phyloP scores from a whole-genome alignment of 2,113 vertebrate species.

The Elaphurus davidianus region DNA sequence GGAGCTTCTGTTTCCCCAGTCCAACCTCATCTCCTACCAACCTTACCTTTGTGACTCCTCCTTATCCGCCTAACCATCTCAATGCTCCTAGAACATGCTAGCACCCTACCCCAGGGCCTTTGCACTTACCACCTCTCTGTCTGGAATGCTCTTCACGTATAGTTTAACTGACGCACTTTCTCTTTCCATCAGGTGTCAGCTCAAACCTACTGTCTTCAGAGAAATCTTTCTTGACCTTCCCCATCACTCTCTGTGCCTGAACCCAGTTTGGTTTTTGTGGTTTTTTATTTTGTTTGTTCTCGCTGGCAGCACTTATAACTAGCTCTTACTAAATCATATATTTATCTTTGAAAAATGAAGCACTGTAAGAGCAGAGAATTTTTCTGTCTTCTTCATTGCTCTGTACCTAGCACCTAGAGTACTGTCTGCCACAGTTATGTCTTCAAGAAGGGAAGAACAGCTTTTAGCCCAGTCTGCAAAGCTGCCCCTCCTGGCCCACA shows the following conservation, averaged over 20 bases:
- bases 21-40: background rate
- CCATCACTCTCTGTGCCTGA: background rate
- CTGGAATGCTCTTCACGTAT: background rate
- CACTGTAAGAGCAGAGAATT: background rate
- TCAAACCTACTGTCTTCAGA: background rate
- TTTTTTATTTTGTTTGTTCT: constrained; percentile 13
- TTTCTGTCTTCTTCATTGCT: background rate
- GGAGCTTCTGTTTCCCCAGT: background rate
- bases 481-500: background rate
- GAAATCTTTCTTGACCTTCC: background rate
- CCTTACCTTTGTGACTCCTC: background rate
- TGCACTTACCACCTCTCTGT: background rate
- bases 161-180: background rate
- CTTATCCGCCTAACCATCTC: background rate
- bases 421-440: background rate
- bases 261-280: background rate
- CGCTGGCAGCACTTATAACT: background rate
- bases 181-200: background rate
- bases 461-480: background rate
- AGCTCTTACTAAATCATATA: background rate
- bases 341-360: background rate
- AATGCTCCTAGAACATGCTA: background rate
- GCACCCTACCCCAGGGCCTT: background rate
- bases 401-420: background rate
- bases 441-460: background rate